phyloP scores from a whole-genome alignment of 1,140 invertebrate genomes.

The Ceratosolen fusciceps region DNA sequence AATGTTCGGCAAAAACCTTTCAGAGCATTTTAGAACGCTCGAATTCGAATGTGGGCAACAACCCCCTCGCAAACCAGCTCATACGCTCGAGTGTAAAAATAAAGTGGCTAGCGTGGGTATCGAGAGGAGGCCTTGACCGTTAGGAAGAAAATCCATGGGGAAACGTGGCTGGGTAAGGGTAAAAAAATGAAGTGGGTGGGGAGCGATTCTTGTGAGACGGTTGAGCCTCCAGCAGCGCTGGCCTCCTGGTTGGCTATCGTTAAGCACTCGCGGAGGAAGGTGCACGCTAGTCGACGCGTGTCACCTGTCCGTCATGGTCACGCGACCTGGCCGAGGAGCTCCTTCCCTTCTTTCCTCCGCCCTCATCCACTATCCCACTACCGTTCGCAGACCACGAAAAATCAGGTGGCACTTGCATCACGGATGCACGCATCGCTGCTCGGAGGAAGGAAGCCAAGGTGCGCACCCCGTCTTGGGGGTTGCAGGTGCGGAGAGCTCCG shows the following conservation, averaged over 20 bases:
- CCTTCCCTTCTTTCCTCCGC: no score
- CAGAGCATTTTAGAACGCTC: no score
- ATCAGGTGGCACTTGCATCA: constrained; percentile 27
- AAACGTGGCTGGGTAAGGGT: neutral
- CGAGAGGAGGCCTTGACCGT: neutral
- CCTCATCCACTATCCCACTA: no score
- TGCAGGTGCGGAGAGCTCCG: constrained; percentile 66
- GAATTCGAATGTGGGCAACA: no score
- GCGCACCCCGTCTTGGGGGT: constrained; percentile 64
- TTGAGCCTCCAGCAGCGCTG: neutral
- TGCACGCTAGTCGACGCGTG: constrained; percentile 65
- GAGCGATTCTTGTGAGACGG: constrained; percentile 9
- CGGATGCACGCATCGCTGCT: constrained; percentile 54
- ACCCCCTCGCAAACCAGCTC: no score
- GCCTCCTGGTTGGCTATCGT: neutral
- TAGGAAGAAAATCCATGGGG: neutral
- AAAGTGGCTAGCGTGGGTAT: neutral
- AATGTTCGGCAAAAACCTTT: no score
- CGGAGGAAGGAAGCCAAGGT: constrained; percentile 34
- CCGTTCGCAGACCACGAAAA: no score
- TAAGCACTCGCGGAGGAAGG: neutral
- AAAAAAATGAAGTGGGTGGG: neutral
- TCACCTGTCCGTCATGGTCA: constrained; percentile 70
- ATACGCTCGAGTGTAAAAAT: neutral
- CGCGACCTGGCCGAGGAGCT: constrained; percentile 48